Evolutionary conservation across 2,113 vertebrate species (phyloP), one percentile per base, ranked within the genome.

Genomic region (Columba livia): DNA sequence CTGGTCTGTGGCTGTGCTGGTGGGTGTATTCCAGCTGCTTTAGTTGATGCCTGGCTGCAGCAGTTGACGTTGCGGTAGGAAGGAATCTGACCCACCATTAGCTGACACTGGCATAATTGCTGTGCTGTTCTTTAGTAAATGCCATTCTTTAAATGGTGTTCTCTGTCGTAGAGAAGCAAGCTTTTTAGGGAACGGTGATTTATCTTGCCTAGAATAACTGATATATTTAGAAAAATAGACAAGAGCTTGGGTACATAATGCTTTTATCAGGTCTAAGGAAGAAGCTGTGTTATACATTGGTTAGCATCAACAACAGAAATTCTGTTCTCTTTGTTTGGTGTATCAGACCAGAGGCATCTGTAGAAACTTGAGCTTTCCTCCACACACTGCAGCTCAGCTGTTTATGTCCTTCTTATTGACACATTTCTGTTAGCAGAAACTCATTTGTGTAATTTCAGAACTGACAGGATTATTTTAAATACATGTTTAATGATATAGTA

Each of bases 271-370:
- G 10, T 66, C 32, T 70, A 12, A 16, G 25, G 62, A 79, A 47
- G 44, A 44, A 38, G 2, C 24, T 60, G 2, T 58, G 6, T 69
- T 74, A 5, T 1, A 4, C 0, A 0, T 65, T 79, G 38, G 13
- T 69, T 89, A 56, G 32, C 44, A 48, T 72, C 26, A 79, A 29
- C 42, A 71, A 11, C 11, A 62, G 40, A 61, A 72, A 4, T 54
- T 65, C 34, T 82, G 7, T 53, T 31, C 8, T 53, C 16, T 62
- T 65, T 44, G 1, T 85, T 70, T 48, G 5, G 15, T 42, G 3
- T 23, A 58, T 71, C 29, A 82, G 26, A 54, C 34, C 21, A 32
- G 57, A 65, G 40, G 17, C 8, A 25, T 42, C 25, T 72, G 32
- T 72, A 36, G 74, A 60, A 89, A 36, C 53, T 69, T 51, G 10